Evolutionary conservation across 2,113 vertebrate genomes (phyloP), one percentile per base, ranked within the genome.

Genomic region (Deroptyus accipitrinus): DNA sequence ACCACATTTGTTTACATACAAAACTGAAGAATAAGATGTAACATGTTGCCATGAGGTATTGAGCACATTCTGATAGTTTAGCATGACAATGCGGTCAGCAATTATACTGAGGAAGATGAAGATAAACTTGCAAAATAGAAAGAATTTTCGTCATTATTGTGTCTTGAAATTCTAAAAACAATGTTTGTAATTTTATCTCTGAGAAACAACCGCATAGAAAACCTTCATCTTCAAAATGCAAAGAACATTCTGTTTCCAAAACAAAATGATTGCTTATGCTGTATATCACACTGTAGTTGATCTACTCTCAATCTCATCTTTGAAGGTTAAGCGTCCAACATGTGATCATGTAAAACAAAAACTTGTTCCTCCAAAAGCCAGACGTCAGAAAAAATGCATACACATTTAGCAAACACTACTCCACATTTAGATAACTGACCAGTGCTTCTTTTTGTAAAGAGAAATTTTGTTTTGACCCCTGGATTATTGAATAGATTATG

Each of bases 21-120:
- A 93, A 94, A 75, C 12, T 35, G 55, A 85, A 94, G 78, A 88
- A 90, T 80, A 90, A 88, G 80, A 88, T 28, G 10, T 52, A 83
- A 81, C 64, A 52, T 57, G 79, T 86, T 61, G 51, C 80, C 44
- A 64, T 27, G 48, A 94, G 69, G 22, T 51, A 63, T 23, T 48
- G 46, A 68, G 12, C 35, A 52, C n/a, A 54, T 15, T 66, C 41
- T 80, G 59, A 33, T 52, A 69, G 27, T 63, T 80, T 70, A 73
- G 25, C 35, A 37, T 64, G 55, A 61, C 22, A 91, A 54, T 74
- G 52, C 25, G 76, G 61, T 80, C n/a, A 77, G 14, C 13, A 83
- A 30, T 92, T 86, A 83, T 48, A 46, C n/a, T 70, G 51, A 17
- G 83, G 72, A 81, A 92, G 41, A 57, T 57, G 57, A 22, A 72